These are phyloP conservation scores for Crax fasciolata DNA, from an alignment of 2,797 vertebrate species.

Conservation along the genomic window DNA sequence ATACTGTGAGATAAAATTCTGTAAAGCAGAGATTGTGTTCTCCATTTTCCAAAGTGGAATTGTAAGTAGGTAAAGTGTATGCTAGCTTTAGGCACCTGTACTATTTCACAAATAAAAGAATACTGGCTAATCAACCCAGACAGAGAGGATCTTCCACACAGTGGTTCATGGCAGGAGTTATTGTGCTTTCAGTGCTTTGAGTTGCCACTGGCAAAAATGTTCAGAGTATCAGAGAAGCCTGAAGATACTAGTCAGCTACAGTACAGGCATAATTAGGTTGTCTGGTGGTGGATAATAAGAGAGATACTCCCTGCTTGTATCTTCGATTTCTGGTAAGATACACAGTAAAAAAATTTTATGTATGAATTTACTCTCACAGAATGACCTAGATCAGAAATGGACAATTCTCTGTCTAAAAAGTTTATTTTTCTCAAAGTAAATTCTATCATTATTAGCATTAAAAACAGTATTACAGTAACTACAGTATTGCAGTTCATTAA, in stretches of 20 bases:
- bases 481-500: background rate
- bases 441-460: background rate
- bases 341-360: background rate
- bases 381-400: background rate
- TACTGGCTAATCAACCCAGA: background rate
- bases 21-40: background rate
- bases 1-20: background rate
- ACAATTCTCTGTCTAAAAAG: background rate
- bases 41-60: background rate
- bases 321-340: background rate
- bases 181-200: background rate
- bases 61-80: background rate
- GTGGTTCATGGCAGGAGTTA: background rate
- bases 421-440: background rate
- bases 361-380: background rate
- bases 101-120: background rate
- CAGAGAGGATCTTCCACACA: background rate
- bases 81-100: background rate
- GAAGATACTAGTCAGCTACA: background rate
- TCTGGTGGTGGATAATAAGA: background rate
- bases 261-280: background rate
- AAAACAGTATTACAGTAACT: background rate
- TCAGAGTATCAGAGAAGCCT: background rate
- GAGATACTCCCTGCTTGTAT: background rate
- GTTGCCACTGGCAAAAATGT: background rate